Evolutionary conservation across 92 coral and sea anemone species (phyloP).

Genomic region (Porites divaricata): DNA sequence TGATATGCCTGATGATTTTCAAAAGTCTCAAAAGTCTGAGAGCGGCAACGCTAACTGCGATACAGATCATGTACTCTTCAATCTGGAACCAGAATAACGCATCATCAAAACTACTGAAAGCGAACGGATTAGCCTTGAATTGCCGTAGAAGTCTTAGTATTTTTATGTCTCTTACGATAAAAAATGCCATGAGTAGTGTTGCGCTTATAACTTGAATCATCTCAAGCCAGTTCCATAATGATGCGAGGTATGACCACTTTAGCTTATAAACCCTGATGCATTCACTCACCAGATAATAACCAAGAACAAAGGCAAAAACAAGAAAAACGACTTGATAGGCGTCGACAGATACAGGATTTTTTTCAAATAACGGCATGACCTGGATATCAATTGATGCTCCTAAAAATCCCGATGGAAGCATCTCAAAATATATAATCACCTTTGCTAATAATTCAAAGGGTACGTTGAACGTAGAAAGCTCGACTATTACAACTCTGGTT

Average conservation of each 20-base stretch:
- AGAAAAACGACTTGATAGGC: slow-evolving; percentile 7
- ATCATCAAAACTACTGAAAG: slow-evolving; percentile 22
- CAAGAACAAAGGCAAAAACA: slow-evolving; percentile 37
- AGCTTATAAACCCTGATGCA: slow-evolving; percentile 33
- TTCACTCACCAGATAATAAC: slow-evolving; percentile 41
- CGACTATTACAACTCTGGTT: slow-evolving; percentile 52
- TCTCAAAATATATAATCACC: slow-evolving; percentile 38
- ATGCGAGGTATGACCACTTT: slow-evolving; percentile 8
- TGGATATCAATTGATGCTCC: slow-evolving; percentile 1
- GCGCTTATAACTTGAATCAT: slow-evolving; percentile 34
- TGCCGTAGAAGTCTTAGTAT: slow-evolving; percentile 1
- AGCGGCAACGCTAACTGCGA: slow-evolving; percentile 19
- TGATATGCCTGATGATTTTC: slow-evolving; percentile 28
- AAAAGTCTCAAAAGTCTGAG: slow-evolving; percentile 22
- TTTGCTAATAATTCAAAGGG: slow-evolving; percentile 24
- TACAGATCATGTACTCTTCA: slow-evolving; percentile 31
- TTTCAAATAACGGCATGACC: slow-evolving; percentile 3
- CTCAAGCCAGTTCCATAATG: slow-evolving; percentile 52
- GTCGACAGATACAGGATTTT: neutral
- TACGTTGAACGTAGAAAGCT: slow-evolving; percentile 35
- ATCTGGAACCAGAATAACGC: slow-evolving; percentile 36
- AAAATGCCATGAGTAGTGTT: slow-evolving; percentile 6
- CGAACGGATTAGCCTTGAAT: slow-evolving; percentile 45
- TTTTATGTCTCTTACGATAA: slow-evolving; percentile 28
- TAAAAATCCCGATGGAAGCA: slow-evolving; percentile 42